Evolutionary conservation across 2,888 invertebrate genomes (phyloP).

Genomic region (Globia sparganii): DNA sequence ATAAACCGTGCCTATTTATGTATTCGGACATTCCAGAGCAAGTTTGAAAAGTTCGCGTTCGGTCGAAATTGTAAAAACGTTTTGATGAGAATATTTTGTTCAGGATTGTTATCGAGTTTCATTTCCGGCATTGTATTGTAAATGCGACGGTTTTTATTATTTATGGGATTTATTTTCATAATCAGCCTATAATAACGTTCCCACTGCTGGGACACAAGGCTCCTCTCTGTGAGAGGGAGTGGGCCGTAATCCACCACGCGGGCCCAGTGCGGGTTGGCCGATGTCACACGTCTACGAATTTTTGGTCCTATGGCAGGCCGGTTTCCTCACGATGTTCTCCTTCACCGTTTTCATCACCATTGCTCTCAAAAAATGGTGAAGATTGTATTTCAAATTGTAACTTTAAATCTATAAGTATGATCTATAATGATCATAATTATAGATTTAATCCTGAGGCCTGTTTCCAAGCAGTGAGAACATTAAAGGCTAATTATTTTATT

Average conservation of each 20-base stretch:
- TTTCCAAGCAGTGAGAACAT: neutral
- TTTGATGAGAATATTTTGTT: conserved; percentile 34
- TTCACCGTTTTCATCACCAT: neutral
- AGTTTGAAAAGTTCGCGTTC: conserved; percentile 19
- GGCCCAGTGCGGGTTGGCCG: neutral
- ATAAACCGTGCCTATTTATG: conserved; percentile 24
- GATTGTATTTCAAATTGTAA: neutral
- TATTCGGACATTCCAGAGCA: conserved; percentile 28
- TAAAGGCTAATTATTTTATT: neutral
- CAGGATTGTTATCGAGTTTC: conserved; percentile 4
- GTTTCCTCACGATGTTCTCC: too few relatives aligned
- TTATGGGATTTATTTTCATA: conserved; percentile 23
- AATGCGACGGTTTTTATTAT: conserved; percentile 21
- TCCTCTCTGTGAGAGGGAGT: neutral
- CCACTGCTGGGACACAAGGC: neutral
- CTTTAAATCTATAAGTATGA: neutral
- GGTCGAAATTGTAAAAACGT: conserved; percentile 45
- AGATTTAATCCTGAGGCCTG: neutral
- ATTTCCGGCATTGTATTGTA: conserved; percentile 3
- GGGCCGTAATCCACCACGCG: neutral
- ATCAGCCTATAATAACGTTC: neutral
- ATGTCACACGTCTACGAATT: neutral
- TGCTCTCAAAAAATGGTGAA: neutral
- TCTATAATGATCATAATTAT: neutral
- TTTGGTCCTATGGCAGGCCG: too few relatives aligned